A percentile compares a stretch with the other conserved stretches of the same genome.
These are phyloP conservation scores for Amphiura filiformis DNA, from an alignment of 35 echinoderm and acorn worm genomes.

Conservation along the genomic window DNA sequence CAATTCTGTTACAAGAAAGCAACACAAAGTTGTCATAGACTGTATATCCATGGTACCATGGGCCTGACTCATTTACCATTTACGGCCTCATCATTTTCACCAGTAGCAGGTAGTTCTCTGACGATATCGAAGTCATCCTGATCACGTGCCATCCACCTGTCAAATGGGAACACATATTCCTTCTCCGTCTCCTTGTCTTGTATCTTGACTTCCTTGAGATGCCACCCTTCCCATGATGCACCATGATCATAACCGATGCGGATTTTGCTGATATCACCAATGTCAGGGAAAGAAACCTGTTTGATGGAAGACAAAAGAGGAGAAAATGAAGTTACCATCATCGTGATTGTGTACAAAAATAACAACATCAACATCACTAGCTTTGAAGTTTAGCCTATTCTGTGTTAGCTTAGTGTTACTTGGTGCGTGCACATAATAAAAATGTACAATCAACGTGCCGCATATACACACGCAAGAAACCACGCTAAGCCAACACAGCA, in stretches of 20 bases:
- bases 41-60: too few species aligned
- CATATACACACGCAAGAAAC: not conserved
- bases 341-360: too few species aligned
- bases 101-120: constrained; percentile 63
- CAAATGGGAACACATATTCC: constrained; percentile 49
- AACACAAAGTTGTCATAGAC: too few species aligned
- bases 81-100: constrained; percentile 41
- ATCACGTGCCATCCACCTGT: constrained; percentile 65
- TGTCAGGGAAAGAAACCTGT: constrained; percentile 48
- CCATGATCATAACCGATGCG: constrained; percentile 66
- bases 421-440: not conserved
- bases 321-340: too few species aligned
- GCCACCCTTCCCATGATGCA: constrained; percentile 74
- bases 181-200: constrained; percentile 37
- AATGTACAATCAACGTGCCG: too few species aligned
- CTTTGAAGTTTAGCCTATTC: not conserved
- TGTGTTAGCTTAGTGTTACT: too few species aligned
- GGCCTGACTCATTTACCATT: constrained; percentile 52
- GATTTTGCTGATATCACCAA: constrained; percentile 71
- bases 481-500: too few species aligned
- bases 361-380: not conserved
- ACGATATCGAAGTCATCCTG: constrained; percentile 79
- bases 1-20: too few species aligned
- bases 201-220: constrained; percentile 66
- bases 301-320: too few species aligned